These are phyloP conservation scores for Gisinianus flammeolus DNA, from an alignment of 2,888 invertebrate genomes.

Conservation along the genomic window DNA sequence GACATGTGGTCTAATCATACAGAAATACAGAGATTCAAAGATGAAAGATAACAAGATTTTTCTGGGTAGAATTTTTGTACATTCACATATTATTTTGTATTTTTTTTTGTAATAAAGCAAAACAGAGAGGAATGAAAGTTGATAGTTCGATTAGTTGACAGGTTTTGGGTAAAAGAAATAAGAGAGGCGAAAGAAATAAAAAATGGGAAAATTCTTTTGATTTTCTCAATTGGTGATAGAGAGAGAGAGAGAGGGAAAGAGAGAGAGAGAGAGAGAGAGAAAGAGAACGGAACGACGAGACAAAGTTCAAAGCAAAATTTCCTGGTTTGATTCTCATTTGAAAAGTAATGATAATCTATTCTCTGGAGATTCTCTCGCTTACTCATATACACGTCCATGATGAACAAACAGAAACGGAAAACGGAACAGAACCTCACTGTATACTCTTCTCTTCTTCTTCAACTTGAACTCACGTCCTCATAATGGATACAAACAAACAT, in stretches of 20 bases:
- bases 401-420: neutral
- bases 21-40: no score
- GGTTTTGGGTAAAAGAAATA: slow-evolving; percentile 21
- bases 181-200: slow-evolving; percentile 41
- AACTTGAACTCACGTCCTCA: neutral
- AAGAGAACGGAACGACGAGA: slow-evolving; percentile 16
- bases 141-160: neutral
- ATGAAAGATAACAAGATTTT: no score
- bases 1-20: no score
- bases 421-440: neutral
- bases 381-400: neutral
- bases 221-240: slow-evolving; percentile 37
- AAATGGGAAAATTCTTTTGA: slow-evolving; percentile 46
- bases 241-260: slow-evolving; percentile 16
- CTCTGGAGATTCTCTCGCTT: slow-evolving; percentile 42
- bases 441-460: no score
- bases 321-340: slow-evolving; percentile 51
- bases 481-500: neutral
- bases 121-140: neutral
- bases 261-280: slow-evolving; percentile 25
- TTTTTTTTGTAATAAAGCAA: neutral
- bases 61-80: no score
- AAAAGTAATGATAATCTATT: slow-evolving; percentile 55
- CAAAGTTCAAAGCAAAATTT: slow-evolving; percentile 46
- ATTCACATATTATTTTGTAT: neutral